Conservation (phyloP, 1,140 invertebrate genomes). For the Drosophila santomea region DNA sequence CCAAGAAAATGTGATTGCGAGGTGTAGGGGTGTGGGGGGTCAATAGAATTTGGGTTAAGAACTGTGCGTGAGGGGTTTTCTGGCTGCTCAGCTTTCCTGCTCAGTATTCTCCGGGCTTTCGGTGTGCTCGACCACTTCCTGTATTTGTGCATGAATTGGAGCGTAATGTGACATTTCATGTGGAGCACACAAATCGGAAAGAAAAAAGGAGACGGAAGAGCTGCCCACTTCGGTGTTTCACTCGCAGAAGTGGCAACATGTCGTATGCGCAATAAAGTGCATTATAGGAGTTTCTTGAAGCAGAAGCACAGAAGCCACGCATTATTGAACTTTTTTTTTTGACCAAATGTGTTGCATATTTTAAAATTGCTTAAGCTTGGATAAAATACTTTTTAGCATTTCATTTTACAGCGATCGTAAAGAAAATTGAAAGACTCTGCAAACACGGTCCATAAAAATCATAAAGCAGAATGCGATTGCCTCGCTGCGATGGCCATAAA, state of each 20-base stretch:
- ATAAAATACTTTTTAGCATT: background rate
- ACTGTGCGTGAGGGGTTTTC: constrained; percentile 39
- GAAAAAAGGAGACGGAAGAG: constrained; percentile 5
- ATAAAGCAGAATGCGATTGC: constrained; percentile 50
- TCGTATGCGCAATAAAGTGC: constrained; percentile 64
- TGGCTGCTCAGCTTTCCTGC: constrained; percentile 7
- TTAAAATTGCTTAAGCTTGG: too few species aligned
- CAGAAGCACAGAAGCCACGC: background rate
- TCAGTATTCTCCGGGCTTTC: constrained; percentile 19
- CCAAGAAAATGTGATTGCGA: background rate
- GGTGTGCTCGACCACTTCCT: constrained; percentile 68
- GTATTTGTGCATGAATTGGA: constrained; percentile 73
- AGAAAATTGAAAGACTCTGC: constrained; percentile 51
- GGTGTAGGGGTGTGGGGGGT: constrained; percentile 1
- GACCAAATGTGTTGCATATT: too few species aligned
- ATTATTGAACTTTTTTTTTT: background rate
- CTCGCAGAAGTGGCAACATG: constrained; percentile 33
- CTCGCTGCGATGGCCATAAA: constrained; percentile 54
- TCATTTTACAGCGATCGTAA: constrained; percentile 38
- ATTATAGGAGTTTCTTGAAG: constrained; percentile 11
- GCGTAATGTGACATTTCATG: constrained; percentile 78
- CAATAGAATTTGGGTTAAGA: constrained; percentile 68
- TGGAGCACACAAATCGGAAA: constrained; percentile 29
- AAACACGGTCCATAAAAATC: constrained; percentile 44
- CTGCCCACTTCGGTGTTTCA: constrained; percentile 14